These are phyloP conservation scores for Drosophila parthenogenetica DNA, from an alignment of 2,888 invertebrate genomes.

Conservation along the genomic window DNA sequence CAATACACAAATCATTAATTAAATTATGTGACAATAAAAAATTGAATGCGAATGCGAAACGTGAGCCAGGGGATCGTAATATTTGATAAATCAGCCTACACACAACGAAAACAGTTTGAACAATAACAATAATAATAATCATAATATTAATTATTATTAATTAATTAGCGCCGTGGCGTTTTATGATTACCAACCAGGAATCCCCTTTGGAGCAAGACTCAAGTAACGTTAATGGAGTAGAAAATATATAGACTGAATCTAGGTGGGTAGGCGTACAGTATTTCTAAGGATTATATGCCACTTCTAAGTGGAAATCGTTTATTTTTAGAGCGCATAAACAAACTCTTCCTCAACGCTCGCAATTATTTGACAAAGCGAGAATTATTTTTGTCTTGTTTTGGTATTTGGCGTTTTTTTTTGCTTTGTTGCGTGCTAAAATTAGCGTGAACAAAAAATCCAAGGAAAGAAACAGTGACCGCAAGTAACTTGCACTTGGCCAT, in stretches of 20 bases:
- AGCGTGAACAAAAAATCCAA: conserved; percentile 40
- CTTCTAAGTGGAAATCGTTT: conserved; percentile 24
- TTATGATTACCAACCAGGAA: conserved; percentile 32
- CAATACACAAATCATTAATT: conserved; percentile 67
- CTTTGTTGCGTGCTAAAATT: conserved; percentile 57
- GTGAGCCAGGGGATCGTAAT: conserved; percentile 15
- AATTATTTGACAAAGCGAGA: conserved; percentile 45
- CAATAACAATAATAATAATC: conserved; percentile 18
- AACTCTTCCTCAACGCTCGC: conserved; percentile 6
- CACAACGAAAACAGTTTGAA: neutral
- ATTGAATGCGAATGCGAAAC: conserved; percentile 34
- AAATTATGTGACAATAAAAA: conserved; percentile 71
- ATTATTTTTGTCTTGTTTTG: conserved; percentile 43
- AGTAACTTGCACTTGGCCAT: conserved; percentile 51
- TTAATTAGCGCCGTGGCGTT: conserved; percentile 53
- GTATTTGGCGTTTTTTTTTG: conserved; percentile 30
- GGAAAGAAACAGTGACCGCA: conserved; percentile 34
- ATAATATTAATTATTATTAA: conserved; percentile 38
- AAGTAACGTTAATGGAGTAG: conserved; percentile 27
- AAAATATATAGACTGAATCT: neutral
- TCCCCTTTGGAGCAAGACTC: conserved; percentile 28
- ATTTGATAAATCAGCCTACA: conserved; percentile 48
- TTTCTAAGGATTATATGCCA: conserved; percentile 9
- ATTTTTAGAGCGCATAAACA: conserved; percentile 50
- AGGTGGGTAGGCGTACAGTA: neutral